A percentile compares a stretch with the other conserved stretches of the same genome.
phyloP scores from a whole-genome alignment of 2,113 vertebrate genomes.

The Pungitius pungitius region DNA sequence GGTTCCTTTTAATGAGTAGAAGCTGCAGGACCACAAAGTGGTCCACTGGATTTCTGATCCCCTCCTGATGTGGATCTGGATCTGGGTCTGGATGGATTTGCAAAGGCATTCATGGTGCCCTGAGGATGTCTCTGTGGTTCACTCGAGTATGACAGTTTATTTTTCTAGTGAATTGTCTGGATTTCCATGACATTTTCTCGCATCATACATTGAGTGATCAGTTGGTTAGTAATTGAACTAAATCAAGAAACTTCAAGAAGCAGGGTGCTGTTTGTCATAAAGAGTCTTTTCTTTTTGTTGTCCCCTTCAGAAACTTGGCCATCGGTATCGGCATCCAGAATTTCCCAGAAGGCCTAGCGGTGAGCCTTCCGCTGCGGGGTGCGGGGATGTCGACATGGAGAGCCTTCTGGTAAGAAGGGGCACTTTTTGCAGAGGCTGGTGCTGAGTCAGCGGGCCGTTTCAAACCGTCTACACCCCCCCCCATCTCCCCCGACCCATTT shows the following conservation, averaged over 20 bases:
- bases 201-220: too few relatives aligned
- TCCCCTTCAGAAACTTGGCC: slow-evolving; percentile 88
- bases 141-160: too few relatives aligned
- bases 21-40: too few relatives aligned
- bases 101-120: too few relatives aligned
- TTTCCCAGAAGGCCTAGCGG: slow-evolving; percentile 96
- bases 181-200: too few relatives aligned
- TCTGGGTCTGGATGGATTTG: too few relatives aligned
- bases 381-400: slow-evolving; percentile 90
- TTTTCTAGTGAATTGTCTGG: too few relatives aligned
- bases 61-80: too few relatives aligned
- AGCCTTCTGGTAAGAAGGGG: slow-evolving; percentile 88
- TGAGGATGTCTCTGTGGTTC: too few relatives aligned
- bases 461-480: too few relatives aligned
- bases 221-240: background rate
- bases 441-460: background rate
- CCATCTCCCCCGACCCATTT: too few relatives aligned
- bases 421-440: background rate
- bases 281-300: background rate
- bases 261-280: background rate
- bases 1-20: background rate
- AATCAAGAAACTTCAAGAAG: background rate
- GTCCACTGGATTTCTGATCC: too few relatives aligned
- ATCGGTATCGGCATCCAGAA: slow-evolving; percentile 98
- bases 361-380: slow-evolving; percentile 90